Percentiles rank a stretch among this genome's conserved stretches.
phyloP scores from a whole-genome alignment of 2,797 vertebrate genomes.

The Tinamus major region DNA sequence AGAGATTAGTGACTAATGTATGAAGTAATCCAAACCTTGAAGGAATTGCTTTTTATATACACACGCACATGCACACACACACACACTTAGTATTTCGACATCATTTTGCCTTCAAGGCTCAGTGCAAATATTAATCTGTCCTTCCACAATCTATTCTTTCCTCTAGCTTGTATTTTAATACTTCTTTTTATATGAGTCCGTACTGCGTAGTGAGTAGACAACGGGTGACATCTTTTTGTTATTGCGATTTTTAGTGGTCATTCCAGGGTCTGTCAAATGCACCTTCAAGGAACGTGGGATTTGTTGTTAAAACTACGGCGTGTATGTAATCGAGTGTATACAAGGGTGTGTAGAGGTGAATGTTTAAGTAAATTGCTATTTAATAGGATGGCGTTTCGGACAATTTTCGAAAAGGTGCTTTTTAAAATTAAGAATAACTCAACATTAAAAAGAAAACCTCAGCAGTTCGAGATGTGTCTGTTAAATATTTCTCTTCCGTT shows the following conservation, averaged over 20 bases:
- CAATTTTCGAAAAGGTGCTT: neutral
- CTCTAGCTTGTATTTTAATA: neutral
- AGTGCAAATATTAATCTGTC: slow-evolving; percentile 15
- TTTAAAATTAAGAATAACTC: neutral
- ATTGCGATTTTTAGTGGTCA: neutral
- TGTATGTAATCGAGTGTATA: neutral
- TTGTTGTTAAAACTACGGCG: neutral
- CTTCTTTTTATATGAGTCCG: neutral
- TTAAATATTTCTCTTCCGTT: neutral
- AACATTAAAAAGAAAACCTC: neutral
- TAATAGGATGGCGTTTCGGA: neutral
- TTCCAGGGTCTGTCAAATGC: neutral
- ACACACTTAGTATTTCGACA: slow-evolving; percentile 20
- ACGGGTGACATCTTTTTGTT: neutral
- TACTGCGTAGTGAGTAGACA: neutral
- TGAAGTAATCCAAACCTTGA: slow-evolving; percentile 70
- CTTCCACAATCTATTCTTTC: neutral
- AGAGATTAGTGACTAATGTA: slow-evolving; percentile 71
- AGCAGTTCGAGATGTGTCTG: neutral
- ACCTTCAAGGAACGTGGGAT: neutral
- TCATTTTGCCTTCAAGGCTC: slow-evolving; percentile 44
- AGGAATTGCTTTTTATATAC: slow-evolving; percentile 67
- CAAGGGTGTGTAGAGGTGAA: neutral
- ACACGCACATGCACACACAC: neutral
- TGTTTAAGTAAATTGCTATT: fast-evolving